phyloP scores from a whole-genome alignment of 2,888 invertebrate genomes.

The Hybos culiciformis region DNA sequence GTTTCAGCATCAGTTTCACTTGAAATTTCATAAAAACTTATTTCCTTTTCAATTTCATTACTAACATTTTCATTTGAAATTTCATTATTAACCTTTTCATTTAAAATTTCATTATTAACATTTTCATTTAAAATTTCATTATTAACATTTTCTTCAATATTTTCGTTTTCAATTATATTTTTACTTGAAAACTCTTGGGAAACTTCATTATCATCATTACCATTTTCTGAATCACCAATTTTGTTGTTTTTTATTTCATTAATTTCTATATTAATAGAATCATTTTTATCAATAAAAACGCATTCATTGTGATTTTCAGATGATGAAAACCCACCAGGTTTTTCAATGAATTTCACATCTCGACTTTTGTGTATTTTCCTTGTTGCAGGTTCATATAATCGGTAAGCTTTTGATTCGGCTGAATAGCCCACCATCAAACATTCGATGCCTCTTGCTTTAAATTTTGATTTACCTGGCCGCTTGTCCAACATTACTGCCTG shows the following conservation, averaged over 20 bases:
- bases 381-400: constrained; percentile 10
- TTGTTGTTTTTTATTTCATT: neutral
- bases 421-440: constrained; percentile 20
- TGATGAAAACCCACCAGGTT: no score
- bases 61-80: neutral
- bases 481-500: constrained; percentile 24
- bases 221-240: neutral
- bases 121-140: no score
- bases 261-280: no score
- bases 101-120: no score
- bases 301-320: no score
- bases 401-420: constrained; percentile 20
- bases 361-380: constrained; percentile 9
- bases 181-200: no score
- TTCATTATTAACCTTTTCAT: no score
- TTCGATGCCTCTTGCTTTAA: constrained; percentile 20
- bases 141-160: no score
- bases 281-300: no score
- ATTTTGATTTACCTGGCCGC: constrained; percentile 19
- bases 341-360: constrained; percentile 2
- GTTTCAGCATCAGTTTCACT: no score
- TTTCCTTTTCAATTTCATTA: neutral
- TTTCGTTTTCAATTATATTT: no score
- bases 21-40: no score
- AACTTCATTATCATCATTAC: neutral